Conservation (phyloP, 1,140 invertebrate species). For the Planococcus citri region DNA sequence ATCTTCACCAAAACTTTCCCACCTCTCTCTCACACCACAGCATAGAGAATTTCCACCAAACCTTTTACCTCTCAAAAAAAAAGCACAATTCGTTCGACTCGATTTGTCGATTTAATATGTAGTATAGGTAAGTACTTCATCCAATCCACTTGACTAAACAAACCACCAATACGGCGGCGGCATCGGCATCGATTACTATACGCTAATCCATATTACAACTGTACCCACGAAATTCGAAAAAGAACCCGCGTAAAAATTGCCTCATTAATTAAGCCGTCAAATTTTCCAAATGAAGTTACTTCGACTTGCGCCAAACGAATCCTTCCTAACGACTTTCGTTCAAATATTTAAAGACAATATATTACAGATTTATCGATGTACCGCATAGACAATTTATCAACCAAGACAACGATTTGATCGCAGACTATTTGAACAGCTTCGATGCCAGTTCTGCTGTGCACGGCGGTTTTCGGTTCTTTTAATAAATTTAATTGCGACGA, state of each 20-base stretch:
- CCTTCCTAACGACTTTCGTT: background rate
- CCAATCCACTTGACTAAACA: background rate
- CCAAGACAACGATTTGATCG: background rate
- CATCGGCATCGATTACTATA: too few species aligned
- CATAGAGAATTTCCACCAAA: too few species aligned
- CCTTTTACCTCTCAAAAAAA: too few species aligned
- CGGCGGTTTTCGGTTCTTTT: background rate
- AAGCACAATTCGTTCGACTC: too few species aligned
- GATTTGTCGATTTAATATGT: too few species aligned
- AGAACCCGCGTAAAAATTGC: background rate
- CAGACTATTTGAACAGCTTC: constrained; percentile 17
- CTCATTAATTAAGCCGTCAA: background rate
- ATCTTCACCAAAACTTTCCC: too few species aligned
- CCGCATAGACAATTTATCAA: constrained; percentile 18
- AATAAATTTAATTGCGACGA: background rate
- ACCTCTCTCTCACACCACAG: too few species aligned
- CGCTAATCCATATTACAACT: too few species aligned
- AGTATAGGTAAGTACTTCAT: too few species aligned
- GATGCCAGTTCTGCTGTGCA: background rate
- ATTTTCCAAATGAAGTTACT: background rate
- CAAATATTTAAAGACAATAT: constrained; percentile 18
- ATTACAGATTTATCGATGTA: background rate
- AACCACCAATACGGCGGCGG: background rate
- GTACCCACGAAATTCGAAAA: too few species aligned
- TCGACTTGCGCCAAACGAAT: background rate